phyloP scores from a whole-genome alignment of 2,888 invertebrate genomes.

The Amphimallon solstitiale region DNA sequence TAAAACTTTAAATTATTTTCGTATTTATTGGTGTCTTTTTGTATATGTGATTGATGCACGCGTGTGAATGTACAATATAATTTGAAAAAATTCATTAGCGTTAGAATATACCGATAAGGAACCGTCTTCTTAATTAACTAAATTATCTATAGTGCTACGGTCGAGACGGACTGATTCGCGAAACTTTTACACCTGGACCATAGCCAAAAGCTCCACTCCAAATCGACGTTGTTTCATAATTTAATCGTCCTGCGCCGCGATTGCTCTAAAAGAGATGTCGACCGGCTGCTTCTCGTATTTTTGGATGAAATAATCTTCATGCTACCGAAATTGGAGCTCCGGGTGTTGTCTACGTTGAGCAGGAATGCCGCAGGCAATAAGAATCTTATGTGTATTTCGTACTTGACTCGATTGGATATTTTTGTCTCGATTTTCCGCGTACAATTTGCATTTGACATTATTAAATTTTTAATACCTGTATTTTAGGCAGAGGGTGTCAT shows the following conservation, averaged over 20 bases:
- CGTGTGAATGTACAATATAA: too few species aligned
- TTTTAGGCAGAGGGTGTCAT: not conserved
- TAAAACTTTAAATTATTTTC: too few species aligned
- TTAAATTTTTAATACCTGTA: conserved; percentile 20
- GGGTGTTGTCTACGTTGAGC: conserved; percentile 25
- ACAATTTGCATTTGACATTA: conserved; percentile 9
- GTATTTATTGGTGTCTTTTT: too few species aligned
- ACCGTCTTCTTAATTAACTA: too few species aligned
- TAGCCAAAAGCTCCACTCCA: not conserved
- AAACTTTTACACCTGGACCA: conserved; percentile 1
- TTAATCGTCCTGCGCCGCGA: conserved; percentile 9
- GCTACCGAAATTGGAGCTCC: conserved; percentile 7
- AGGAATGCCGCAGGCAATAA: conserved; percentile 12
- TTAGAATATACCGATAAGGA: too few species aligned
- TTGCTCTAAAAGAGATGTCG: conserved; percentile 5
- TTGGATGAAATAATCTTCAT: conserved; percentile 20
- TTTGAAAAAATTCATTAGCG: too few species aligned
- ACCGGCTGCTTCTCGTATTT: conserved; percentile 20
- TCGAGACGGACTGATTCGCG: not conserved
- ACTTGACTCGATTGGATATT: conserved; percentile 3
- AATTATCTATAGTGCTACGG: too few species aligned
- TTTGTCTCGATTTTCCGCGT: not conserved
- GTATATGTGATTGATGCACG: too few species aligned
- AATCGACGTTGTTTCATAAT: conserved; percentile 18
- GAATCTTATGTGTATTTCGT: conserved; percentile 12